These are phyloP conservation scores for Drosophila teissieri DNA, from an alignment of 1,140 invertebrate species.

Conservation along the genomic window DNA sequence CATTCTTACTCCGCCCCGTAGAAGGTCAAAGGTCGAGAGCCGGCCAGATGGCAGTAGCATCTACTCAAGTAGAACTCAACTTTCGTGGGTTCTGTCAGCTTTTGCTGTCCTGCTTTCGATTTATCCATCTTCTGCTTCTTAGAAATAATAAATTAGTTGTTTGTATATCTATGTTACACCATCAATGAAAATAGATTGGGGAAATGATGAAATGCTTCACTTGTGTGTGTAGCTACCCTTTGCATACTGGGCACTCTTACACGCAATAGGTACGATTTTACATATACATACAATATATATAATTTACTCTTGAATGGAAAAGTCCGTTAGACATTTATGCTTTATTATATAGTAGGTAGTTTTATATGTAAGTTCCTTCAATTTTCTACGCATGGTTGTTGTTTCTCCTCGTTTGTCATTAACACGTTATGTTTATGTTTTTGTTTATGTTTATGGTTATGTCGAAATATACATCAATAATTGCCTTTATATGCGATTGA, in stretches of 20 bases:
- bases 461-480: constrained; percentile 76
- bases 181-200: constrained; percentile 69
- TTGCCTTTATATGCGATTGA: constrained; percentile 52
- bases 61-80: not conserved
- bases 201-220: constrained; percentile 53
- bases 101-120: constrained; percentile 11
- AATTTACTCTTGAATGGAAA: constrained; percentile 18
- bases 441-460: constrained; percentile 25
- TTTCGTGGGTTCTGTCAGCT: constrained; percentile 8
- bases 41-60: not conserved
- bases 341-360: constrained; percentile 33
- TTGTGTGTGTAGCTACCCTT: constrained; percentile 33
- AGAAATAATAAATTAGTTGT: constrained; percentile 31
- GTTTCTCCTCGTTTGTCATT: constrained; percentile 46
- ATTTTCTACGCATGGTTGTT: constrained; percentile 79
- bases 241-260: constrained; percentile 10
- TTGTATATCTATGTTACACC: constrained; percentile 81
- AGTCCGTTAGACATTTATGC: constrained; percentile 53
- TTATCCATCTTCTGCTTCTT: constrained; percentile 18
- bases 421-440: constrained; percentile 36
- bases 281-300: constrained; percentile 11
- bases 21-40: not conserved
- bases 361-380: constrained; percentile 73
- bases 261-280: constrained; percentile 34
- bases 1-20: constrained; percentile 11